Conservation (phyloP, 2,888 invertebrate species). For the Drosophila sordidula region DNA sequence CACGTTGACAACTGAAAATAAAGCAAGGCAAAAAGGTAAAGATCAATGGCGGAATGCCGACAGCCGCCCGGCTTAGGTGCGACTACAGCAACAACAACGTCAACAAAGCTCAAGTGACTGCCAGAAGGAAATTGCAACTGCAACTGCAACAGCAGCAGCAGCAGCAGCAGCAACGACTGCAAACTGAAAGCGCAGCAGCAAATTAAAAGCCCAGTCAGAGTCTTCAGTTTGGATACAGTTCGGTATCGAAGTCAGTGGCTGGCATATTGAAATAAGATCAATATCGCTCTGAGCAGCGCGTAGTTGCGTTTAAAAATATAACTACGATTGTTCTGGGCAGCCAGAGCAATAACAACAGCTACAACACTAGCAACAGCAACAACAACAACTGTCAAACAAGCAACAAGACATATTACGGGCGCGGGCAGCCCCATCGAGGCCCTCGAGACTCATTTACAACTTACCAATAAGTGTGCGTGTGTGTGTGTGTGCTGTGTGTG, state of each 20-base stretch:
- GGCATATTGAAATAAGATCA: constrained; percentile 79
- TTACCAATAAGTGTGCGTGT: constrained; percentile 55
- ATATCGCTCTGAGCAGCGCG: constrained; percentile 75
- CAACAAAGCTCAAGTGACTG: constrained; percentile 51
- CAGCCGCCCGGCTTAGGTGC: constrained; percentile 57
- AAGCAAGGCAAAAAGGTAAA: constrained; percentile 42
- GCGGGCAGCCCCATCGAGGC: constrained; percentile 59
- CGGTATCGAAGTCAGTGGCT: constrained; percentile 44
- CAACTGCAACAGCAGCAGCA: constrained; percentile 35
- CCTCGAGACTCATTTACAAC: constrained; percentile 78
- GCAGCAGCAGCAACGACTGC: constrained; percentile 31
- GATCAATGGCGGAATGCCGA: constrained; percentile 76
- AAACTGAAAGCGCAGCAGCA: constrained; percentile 62
- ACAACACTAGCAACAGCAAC: constrained; percentile 19
- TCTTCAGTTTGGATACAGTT: constrained; percentile 33
- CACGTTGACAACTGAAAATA: constrained; percentile 66
- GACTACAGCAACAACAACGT: constrained; percentile 45
- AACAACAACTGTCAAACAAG: constrained; percentile 65
- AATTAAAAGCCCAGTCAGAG: constrained; percentile 63
- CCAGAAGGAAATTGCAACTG: constrained; percentile 71
- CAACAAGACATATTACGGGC: constrained; percentile 75
- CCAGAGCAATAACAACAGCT: constrained; percentile 28
- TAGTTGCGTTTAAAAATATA: constrained; percentile 78
- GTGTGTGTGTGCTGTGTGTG: constrained; percentile 22
- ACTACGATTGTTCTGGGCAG: constrained; percentile 71